Conservation (phyloP, 2,113 vertebrate genomes). For the Antechinus stuartii region DNA sequence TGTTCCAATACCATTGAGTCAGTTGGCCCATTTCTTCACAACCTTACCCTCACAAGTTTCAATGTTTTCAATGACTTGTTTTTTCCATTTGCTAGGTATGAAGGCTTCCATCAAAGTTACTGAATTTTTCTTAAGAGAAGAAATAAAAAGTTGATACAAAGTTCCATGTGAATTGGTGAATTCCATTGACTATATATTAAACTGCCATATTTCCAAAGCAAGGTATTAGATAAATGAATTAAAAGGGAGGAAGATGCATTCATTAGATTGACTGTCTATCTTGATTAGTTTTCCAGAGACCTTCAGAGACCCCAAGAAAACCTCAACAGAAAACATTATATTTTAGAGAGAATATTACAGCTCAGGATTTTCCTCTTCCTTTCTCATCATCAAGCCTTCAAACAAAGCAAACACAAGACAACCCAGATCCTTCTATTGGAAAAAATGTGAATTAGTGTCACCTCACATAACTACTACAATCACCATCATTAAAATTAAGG, state of each 20-base stretch:
- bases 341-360: not conserved
- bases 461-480: conserved; percentile 13
- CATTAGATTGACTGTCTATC: not conserved
- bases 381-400: conserved; percentile 6
- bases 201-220: not conserved
- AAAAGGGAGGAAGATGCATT: not conserved
- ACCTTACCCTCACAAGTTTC: not conserved
- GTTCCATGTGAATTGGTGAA: rapidly evolving
- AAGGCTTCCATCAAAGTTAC: not conserved
- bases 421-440: not conserved
- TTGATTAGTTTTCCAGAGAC: not conserved
- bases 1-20: not conserved
- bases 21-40: not conserved
- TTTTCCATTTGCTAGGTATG: not conserved
- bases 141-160: conserved; percentile 25
- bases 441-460: conserved; percentile 35
- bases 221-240: not conserved
- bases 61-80: not conserved
- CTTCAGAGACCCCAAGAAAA: too few species aligned
- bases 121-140: not conserved
- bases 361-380: conserved; percentile 25
- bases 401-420: conserved; percentile 48
- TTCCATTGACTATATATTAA: not conserved
- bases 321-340: too few species aligned
- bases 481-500: not conserved